A percentile compares a stretch with the other conserved stretches of the same genome.
Evolutionary conservation across 1,140 invertebrate genomes (phyloP).

Genomic region (Drosophila bocqueti): DNA sequence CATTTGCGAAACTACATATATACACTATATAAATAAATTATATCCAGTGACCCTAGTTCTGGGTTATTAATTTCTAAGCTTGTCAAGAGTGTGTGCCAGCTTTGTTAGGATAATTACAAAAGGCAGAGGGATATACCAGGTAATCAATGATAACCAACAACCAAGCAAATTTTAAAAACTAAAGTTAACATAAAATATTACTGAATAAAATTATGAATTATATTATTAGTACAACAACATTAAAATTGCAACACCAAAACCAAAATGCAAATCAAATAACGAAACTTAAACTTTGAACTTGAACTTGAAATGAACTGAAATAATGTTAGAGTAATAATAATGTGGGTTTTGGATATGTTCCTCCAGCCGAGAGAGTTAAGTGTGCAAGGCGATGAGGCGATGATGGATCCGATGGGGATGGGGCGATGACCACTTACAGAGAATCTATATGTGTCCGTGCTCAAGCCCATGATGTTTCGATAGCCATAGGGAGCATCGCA

Average conservation of each 20-base stretch:
- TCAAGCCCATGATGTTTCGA: constrained; percentile 95
- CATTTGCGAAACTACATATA: neutral
- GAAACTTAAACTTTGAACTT: neutral
- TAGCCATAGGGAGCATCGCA: constrained; percentile 94
- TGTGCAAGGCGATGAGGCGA: constrained; percentile 16
- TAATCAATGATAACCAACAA: neutral
- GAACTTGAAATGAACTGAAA: neutral
- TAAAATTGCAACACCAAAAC: neutral
- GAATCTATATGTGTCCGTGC: constrained; percentile 91
- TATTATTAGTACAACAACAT: neutral
- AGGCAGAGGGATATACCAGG: neutral
- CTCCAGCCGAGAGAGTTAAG: constrained; percentile 6
- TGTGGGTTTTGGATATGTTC: neutral
- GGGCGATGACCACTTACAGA: constrained; percentile 88
- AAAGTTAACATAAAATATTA: neutral
- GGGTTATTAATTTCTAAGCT: neutral
- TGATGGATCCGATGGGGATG: constrained; percentile 7
- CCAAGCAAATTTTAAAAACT: neutral
- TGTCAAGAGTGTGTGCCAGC: neutral
- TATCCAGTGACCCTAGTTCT: neutral
- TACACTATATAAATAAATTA: neutral
- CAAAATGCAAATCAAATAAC: constrained; percentile 5
- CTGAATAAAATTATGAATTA: too few species aligned
- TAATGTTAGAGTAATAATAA: constrained; percentile 6
- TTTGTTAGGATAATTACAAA: neutral